Base-by-base conservation (phyloP, 2,888 invertebrate species). In the Aplocera efformata region DNA sequence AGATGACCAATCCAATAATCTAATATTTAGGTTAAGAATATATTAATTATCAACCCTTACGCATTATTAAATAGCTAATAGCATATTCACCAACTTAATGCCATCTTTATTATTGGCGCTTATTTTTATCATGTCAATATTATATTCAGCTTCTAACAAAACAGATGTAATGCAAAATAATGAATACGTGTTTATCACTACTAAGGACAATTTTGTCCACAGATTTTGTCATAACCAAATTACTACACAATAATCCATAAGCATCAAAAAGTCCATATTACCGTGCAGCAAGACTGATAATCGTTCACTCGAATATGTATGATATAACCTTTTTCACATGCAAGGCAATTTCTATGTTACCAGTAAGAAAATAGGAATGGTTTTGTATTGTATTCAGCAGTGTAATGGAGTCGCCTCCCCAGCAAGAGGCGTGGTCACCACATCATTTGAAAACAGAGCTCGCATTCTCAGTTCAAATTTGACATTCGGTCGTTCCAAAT, bases 401-500 rank as follows among this genome's bases (percentile, higher is more conserved):
- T 8, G 42, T 37, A 50, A 57, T 49, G 43, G 42, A 45, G 59
- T 53, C 42, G 42, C 67, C 70, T 64, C 71, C 71, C 67, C 59
- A 34, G 26, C 34, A 6, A 32, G 60, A 71, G 74, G 74, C 74
- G 74, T 72, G 73, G 73, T 61, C 58, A 51, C 46, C 32, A 37
- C 53, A 45, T 51, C 50, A 50, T 39, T 51, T 39, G 56, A 48
- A 53, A 56, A 51, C 56, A 50, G 54, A 56, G 48, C 63, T 60
- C 60, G 34, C 53, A 50, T 53, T 56, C 54, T 68, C 73, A 71
- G 74, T 72, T 58, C 57, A 60, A 59, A 63, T 58, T 67, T 49
- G 60, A 60, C 67, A 61, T 53, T 61, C 69, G 68, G 60, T 63
- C 73, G 75, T 69, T 64, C 60, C 53, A 58, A 70, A 66, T 66